Conservation (phyloP, 2,888 invertebrate genomes). For the Pardosa pseudoannulata region DNA sequence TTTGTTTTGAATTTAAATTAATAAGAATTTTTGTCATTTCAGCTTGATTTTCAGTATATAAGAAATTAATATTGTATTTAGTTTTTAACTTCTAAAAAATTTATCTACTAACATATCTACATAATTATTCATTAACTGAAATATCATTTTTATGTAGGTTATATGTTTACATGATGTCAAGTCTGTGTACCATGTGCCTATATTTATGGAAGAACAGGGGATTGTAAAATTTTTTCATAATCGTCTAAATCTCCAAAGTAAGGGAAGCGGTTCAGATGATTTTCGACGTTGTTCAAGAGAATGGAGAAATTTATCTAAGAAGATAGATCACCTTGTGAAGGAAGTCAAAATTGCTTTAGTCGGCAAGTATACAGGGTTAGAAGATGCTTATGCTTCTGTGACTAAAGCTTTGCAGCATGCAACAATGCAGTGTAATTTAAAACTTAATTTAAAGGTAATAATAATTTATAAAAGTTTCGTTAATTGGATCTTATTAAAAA, state of each 20-base stretch:
- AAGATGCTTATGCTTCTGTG: slow-evolving; percentile 98
- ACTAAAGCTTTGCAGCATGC: slow-evolving; percentile 97
- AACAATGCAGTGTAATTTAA: slow-evolving; percentile 88
- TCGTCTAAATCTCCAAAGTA: slow-evolving; percentile 82
- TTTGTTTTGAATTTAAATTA: no score
- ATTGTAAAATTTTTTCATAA: slow-evolving; percentile 90
- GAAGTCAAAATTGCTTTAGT: slow-evolving; percentile 93
- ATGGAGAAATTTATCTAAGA: slow-evolving; percentile 92
- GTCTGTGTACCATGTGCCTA: slow-evolving; percentile 96
- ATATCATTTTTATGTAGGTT: slow-evolving; percentile 81
- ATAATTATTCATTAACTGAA: no score
- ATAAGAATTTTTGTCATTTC: no score
- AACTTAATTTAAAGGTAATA: slow-evolving; percentile 86
- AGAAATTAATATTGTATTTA: no score
- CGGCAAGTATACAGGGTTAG: slow-evolving; percentile 96
- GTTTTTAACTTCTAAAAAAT: no score
- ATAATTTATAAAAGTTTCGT: no score
- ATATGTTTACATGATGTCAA: slow-evolving; percentile 95
- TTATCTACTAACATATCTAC: no score
- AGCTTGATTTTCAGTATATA: no score
- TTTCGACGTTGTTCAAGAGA: slow-evolving; percentile 83
- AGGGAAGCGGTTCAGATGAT: slow-evolving; percentile 81
- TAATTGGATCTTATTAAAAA: no score
- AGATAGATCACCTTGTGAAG: slow-evolving; percentile 87
- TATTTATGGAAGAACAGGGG: slow-evolving; percentile 93